phyloP scores from a whole-genome alignment of 2,888 invertebrate species.

The Ischnus inquisitorius region DNA sequence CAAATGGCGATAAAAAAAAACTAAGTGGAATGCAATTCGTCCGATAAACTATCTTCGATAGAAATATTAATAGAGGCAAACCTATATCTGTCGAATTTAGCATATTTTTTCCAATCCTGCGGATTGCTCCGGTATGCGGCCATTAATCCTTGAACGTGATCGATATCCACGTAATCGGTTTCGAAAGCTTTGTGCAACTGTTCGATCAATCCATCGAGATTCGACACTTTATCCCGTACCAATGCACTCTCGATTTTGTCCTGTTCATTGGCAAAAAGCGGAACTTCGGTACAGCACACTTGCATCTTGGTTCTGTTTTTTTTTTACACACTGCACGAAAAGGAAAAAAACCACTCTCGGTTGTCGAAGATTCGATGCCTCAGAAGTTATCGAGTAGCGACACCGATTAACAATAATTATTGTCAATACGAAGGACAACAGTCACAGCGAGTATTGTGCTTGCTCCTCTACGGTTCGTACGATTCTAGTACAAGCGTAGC shows the following conservation, averaged over 20 bases:
- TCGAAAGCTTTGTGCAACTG: slow-evolving; percentile 93
- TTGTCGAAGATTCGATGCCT: slow-evolving; percentile 8
- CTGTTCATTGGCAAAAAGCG: slow-evolving; percentile 42
- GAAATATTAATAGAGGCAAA: slow-evolving; percentile 80
- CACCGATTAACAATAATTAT: not conserved
- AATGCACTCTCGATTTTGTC: slow-evolving; percentile 46
- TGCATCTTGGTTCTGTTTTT: slow-evolving; percentile 73
- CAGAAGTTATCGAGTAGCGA: not conserved
- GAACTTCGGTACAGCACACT: slow-evolving; percentile 66
- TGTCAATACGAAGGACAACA: slow-evolving; percentile 6
- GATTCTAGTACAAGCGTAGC: slow-evolving; percentile 75
- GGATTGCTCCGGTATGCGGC: slow-evolving; percentile 94
- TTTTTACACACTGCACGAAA: slow-evolving; percentile 29
- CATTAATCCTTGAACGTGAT: slow-evolving; percentile 94
- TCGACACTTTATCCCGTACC: slow-evolving; percentile 74
- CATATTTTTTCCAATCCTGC: slow-evolving; percentile 96
- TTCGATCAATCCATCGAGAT: slow-evolving; percentile 88
- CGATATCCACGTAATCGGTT: slow-evolving; percentile 94
- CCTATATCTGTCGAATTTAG: slow-evolving; percentile 97
- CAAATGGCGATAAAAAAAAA: too few relatives aligned
- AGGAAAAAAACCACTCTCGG: not conserved
- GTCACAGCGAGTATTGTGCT: slow-evolving; percentile 55
- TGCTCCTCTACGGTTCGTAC: slow-evolving; percentile 74
- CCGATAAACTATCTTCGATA: not conserved
- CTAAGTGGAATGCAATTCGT: too few relatives aligned